A percentile compares a stretch with the other conserved stretches of the same genome.
Evolutionary conservation across 2,888 invertebrate genomes (phyloP).

Genomic region (Fabriciana adippe): DNA sequence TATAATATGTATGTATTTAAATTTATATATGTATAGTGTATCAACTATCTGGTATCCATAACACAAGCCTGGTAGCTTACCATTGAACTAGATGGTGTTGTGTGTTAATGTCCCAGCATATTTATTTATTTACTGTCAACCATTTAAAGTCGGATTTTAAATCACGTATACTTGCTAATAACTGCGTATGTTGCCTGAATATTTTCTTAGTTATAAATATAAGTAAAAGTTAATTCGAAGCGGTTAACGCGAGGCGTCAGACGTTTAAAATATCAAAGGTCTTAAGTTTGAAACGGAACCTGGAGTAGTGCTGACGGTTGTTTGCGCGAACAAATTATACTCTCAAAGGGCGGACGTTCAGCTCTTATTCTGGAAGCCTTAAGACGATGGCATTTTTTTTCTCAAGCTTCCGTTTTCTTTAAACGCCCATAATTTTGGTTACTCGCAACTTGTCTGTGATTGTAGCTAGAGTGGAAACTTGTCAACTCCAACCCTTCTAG

Average conservation of each 20-base stretch:
- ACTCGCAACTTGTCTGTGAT: slow-evolving; percentile 7
- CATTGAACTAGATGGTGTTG: no score
- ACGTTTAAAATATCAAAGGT: slow-evolving; percentile 37
- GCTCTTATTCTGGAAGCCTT: slow-evolving; percentile 51
- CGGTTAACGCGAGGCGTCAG: slow-evolving; percentile 24
- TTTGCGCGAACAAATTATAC: slow-evolving; percentile 69
- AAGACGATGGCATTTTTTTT: slow-evolving; percentile 37
- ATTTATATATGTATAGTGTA: no score
- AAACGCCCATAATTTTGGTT: slow-evolving; percentile 33
- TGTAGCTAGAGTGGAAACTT: no score
- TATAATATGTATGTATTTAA: no score
- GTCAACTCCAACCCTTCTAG: no score
- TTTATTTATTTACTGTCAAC: no score
- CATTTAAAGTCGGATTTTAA: no score
- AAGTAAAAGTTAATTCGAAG: slow-evolving; percentile 13
- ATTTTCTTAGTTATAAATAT: slow-evolving; percentile 7
- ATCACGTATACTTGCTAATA: no score
- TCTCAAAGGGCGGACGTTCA: slow-evolving; percentile 45
- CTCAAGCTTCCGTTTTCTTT: slow-evolving; percentile 31
- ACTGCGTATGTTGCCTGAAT: neutral
- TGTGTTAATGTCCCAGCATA: no score
- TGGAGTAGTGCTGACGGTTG: slow-evolving; percentile 46
- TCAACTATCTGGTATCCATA: no score
- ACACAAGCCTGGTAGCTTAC: no score
- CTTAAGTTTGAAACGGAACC: slow-evolving; percentile 20